Evolutionary conservation across 2,797 vertebrate species (phyloP).

Genomic region (Phoxinus dragarum): DNA sequence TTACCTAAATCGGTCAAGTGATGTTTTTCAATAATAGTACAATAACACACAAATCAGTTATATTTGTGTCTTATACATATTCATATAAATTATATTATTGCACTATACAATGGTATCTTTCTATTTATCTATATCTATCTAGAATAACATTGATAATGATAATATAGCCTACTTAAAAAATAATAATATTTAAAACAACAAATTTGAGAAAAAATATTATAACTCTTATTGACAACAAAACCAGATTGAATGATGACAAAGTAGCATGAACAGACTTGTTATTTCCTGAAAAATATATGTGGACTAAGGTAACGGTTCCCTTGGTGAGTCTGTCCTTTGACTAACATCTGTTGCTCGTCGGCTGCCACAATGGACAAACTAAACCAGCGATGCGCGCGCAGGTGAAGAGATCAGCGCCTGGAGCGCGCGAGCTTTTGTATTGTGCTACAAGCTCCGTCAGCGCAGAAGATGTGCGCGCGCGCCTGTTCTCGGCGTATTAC

Average conservation of each 20-base stretch:
- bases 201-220: background rate
- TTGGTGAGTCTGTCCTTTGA: constrained; percentile 65
- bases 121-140: background rate
- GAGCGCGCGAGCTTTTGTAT: constrained; percentile 68
- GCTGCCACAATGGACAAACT: constrained; percentile 76
- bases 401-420: constrained; percentile 80
- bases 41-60: background rate
- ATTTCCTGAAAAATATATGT: constrained; percentile 44
- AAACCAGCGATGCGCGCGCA: constrained; percentile 75
- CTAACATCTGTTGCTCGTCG: constrained; percentile 79
- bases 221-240: constrained; percentile 52
- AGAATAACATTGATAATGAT: background rate
- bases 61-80: no score
- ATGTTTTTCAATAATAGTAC: background rate
- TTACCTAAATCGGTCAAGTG: no score
- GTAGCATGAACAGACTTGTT: constrained; percentile 30
- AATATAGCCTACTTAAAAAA: background rate
- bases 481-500: constrained; percentile 85
- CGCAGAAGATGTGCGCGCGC: constrained; percentile 74
- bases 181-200: background rate
- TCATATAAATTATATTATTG: background rate
- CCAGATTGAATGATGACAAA: constrained; percentile 38
- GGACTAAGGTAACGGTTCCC: constrained; percentile 65
- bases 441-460: constrained; percentile 69
- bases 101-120: background rate